Percentiles rank a stretch among this genome's conserved stretches.
Conservation (phyloP, 2,797 vertebrate genomes). For the Pelobates cultripes region DNA sequence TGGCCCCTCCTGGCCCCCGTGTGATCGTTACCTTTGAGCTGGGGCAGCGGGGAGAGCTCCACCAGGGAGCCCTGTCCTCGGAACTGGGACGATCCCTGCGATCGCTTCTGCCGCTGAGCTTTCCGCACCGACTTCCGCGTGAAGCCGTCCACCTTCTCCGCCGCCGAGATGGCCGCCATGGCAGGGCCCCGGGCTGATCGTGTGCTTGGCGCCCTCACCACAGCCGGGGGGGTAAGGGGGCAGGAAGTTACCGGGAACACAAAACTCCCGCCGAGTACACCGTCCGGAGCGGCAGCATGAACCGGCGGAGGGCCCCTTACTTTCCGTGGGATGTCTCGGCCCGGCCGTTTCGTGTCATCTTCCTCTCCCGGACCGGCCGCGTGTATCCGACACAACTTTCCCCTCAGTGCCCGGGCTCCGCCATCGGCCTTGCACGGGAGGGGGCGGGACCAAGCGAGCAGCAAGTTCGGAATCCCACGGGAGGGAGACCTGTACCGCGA, state of each 20-base stretch:
- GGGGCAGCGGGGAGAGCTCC: slow-evolving; percentile 90
- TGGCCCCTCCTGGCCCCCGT: not conserved
- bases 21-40: slow-evolving; percentile 84
- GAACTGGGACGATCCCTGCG: slow-evolving; percentile 95
- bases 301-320: slow-evolving; percentile 1
- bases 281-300: slow-evolving; percentile 6
- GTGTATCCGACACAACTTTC: slow-evolving; percentile 24
- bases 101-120: slow-evolving; percentile 90
- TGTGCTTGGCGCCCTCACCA: not conserved
- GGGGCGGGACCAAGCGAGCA: slow-evolving; percentile 54
- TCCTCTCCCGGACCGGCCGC: not conserved
- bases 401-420: not conserved
- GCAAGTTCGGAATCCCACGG: not conserved
- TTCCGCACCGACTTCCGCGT: slow-evolving; percentile 96
- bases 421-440: not conserved
- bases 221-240: too few relatives aligned
- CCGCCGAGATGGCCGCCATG: slow-evolving; percentile 93
- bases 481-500: slow-evolving; percentile 56
- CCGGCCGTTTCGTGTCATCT: slow-evolving; percentile 16
- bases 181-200: slow-evolving; percentile 21
- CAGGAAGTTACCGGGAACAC: too few relatives aligned
- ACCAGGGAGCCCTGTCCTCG: slow-evolving; percentile 81
- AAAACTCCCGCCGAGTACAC: slow-evolving; percentile 7
- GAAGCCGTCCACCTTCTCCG: slow-evolving; percentile 98
- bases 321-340: not conserved